Conservation (phyloP, 2,797 vertebrate genomes). For the Acanthurus lineatus region DNA sequence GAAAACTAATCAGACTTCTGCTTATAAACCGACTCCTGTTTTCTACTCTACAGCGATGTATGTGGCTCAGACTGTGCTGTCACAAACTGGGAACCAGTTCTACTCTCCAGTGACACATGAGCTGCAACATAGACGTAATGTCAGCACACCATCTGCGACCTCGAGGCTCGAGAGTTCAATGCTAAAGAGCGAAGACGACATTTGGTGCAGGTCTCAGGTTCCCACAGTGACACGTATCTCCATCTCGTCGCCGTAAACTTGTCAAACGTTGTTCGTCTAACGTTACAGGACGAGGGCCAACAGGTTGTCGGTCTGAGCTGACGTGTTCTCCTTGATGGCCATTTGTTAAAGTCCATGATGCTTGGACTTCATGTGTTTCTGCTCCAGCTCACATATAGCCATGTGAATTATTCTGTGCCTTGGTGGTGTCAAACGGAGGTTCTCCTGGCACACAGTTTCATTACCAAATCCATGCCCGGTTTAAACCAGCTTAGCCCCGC, state of each 20-base stretch:
- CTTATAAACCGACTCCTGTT: not conserved
- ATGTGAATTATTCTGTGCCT: slow-evolving; percentile 57
- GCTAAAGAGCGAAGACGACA: slow-evolving; percentile 39
- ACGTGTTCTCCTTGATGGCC: not conserved
- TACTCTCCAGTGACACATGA: slow-evolving; percentile 29
- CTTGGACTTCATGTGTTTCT: slow-evolving; percentile 25
- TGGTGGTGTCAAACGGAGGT: slow-evolving; percentile 67
- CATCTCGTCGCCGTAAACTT: not conserved
- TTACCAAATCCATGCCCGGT: slow-evolving; percentile 60
- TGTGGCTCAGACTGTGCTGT: not conserved
- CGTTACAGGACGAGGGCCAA: not conserved
- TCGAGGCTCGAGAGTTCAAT: not conserved
- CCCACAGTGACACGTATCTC: slow-evolving; percentile 1
- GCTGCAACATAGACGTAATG: slow-evolving; percentile 15
- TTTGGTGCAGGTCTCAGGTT: slow-evolving; percentile 39
- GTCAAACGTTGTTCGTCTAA: not conserved
- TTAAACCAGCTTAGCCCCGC: slow-evolving; percentile 53
- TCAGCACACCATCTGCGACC: slow-evolving; percentile 45
- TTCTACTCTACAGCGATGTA: not conserved
- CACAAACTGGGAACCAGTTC: slow-evolving; percentile 3
- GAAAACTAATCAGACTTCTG: not conserved
- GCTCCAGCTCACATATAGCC: slow-evolving; percentile 29
- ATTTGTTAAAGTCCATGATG: not conserved
- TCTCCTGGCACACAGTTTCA: slow-evolving; percentile 62
- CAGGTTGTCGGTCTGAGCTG: not conserved